Percentiles rank a stretch among this genome's conserved stretches.
phyloP scores from a whole-genome alignment of 2,888 invertebrate species.

The Tetropium fuscum region DNA sequence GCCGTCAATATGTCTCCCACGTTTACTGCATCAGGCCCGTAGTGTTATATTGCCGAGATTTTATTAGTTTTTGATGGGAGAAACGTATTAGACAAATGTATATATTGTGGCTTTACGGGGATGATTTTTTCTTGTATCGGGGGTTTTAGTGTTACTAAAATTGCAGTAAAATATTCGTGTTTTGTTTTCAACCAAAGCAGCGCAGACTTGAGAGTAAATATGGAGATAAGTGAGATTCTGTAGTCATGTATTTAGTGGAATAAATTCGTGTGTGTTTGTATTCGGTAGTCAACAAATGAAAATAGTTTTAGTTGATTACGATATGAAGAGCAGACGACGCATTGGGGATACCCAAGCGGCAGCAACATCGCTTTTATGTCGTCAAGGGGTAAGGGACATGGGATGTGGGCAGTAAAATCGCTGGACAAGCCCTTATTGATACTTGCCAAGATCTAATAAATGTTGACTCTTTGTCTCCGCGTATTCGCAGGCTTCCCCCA shows the following conservation, averaged over 20 bases:
- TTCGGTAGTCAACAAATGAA: too few species aligned
- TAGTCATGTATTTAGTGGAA: too few species aligned
- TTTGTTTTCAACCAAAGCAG: background rate
- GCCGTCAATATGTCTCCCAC: slow-evolving; percentile 38
- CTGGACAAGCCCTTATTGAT: slow-evolving; percentile 41
- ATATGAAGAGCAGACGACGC: too few species aligned
- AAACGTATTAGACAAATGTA: slow-evolving; percentile 63
- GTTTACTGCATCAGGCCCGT: slow-evolving; percentile 46
- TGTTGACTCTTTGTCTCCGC: slow-evolving; percentile 43
- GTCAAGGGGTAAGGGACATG: slow-evolving; percentile 30
- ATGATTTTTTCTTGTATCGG: slow-evolving; percentile 64
- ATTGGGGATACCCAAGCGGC: too few species aligned
- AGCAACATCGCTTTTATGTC: slow-evolving; percentile 4
- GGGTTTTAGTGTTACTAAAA: slow-evolving; percentile 59
- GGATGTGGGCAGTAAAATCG: slow-evolving; percentile 32
- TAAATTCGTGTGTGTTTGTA: too few species aligned
- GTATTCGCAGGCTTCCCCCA: slow-evolving; percentile 24
- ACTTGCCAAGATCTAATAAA: slow-evolving; percentile 41
- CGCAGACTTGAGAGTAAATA: background rate
- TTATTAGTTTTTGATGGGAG: slow-evolving; percentile 60
- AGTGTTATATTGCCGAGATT: slow-evolving; percentile 51
- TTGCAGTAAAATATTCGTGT: slow-evolving; percentile 56
- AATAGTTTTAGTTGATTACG: too few species aligned
- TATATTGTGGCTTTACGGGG: slow-evolving; percentile 58
- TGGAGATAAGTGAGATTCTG: too few species aligned